These are phyloP conservation scores for Sardinella longiceps DNA, from an alignment of 2,797 vertebrate species.

Conservation along the genomic window DNA sequence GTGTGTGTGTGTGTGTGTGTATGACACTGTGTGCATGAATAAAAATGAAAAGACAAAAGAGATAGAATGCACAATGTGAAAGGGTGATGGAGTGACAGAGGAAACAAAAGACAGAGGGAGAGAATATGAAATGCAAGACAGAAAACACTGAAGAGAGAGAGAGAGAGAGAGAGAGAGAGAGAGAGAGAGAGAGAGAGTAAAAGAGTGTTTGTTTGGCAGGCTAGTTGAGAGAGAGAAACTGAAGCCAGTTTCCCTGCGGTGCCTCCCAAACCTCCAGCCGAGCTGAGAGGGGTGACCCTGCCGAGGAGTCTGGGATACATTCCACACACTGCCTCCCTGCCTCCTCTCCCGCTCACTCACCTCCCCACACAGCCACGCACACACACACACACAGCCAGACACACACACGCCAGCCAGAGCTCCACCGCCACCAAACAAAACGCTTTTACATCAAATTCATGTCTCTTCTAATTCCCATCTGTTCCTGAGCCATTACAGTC, in stretches of 20 bases:
- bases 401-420: too few species aligned
- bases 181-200: not conserved
- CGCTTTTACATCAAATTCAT: constrained; percentile 44
- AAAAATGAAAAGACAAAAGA: not conserved
- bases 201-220: not conserved
- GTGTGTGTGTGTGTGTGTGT: constrained; percentile 10
- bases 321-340: too few species aligned
- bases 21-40: not conserved
- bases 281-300: not conserved
- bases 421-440: constrained; percentile 51
- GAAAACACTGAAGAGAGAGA: not conserved
- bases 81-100: constrained; percentile 26
- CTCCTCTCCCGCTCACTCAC: not conserved
- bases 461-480: constrained; percentile 47
- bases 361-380: too few species aligned
- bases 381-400: too few species aligned
- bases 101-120: constrained; percentile 14
- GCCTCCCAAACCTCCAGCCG: not conserved
- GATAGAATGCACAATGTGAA: not conserved
- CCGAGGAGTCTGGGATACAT: not conserved
- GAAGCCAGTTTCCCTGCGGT: not conserved
- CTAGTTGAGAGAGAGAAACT: too few species aligned
- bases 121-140: not conserved
- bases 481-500: constrained; percentile 38
- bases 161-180: not conserved